These are phyloP conservation scores for Drosophila quinaria DNA, from an alignment of 2,888 invertebrate species.

Conservation along the genomic window DNA sequence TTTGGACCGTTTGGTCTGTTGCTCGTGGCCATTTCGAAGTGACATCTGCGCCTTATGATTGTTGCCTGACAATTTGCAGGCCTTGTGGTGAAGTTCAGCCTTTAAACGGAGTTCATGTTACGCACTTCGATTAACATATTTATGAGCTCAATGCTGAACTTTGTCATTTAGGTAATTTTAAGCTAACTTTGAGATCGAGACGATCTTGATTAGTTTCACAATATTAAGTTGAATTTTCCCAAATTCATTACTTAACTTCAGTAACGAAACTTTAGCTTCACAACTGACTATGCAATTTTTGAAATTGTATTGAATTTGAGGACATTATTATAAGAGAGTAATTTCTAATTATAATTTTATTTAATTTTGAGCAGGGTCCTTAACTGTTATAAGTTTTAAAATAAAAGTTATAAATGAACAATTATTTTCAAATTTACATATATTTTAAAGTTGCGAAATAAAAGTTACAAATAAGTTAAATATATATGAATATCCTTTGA, in stretches of 20 bases:
- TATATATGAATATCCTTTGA: too few species aligned
- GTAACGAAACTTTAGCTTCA: not conserved
- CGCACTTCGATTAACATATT: slow-evolving; percentile 71
- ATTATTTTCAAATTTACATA: too few species aligned
- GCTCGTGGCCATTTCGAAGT: slow-evolving; percentile 36
- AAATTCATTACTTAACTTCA: not conserved
- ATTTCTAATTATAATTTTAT: not conserved
- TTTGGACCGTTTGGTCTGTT: slow-evolving; percentile 1
- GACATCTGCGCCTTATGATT: slow-evolving; percentile 71
- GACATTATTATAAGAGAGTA: not conserved
- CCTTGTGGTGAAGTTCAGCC: slow-evolving; percentile 42
- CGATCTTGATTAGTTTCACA: not conserved
- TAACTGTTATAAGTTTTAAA: too few species aligned
- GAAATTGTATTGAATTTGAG: not conserved
- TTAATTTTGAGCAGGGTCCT: too few species aligned
- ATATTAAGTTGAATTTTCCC: not conserved
- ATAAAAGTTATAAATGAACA: too few species aligned
- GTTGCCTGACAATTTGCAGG: slow-evolving; percentile 65
- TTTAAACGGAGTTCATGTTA: slow-evolving; percentile 54
- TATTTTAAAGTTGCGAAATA: too few species aligned
- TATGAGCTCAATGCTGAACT: slow-evolving; percentile 56
- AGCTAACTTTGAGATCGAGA: not conserved
- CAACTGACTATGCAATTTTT: not conserved
- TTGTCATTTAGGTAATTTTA: slow-evolving; percentile 22
- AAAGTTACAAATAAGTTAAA: too few species aligned